A percentile compares a stretch with the other conserved stretches of the same genome.
phyloP scores from a whole-genome alignment of 2,888 invertebrate genomes.

The Ichneumoninae sp. region DNA sequence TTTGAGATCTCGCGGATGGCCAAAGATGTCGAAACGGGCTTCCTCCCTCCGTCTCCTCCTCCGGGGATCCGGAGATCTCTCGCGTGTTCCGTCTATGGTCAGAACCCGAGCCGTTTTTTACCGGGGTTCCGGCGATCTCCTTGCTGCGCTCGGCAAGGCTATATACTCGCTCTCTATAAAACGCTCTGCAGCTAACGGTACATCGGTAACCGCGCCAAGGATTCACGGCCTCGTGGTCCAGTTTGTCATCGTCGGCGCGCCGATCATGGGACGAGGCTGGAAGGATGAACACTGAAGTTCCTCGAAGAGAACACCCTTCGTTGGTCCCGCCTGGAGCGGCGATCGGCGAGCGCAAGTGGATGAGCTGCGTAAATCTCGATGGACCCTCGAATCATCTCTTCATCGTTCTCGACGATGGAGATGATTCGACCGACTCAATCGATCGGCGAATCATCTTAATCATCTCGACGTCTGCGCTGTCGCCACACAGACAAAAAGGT shows the following conservation, averaged over 20 bases:
- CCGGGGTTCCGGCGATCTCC: slow-evolving; percentile 61
- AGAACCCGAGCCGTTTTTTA: slow-evolving; percentile 59
- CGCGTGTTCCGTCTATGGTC: slow-evolving; percentile 60
- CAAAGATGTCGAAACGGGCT: slow-evolving; percentile 64
- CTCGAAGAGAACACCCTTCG: neutral
- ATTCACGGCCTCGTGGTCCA: slow-evolving; percentile 76
- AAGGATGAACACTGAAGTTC: neutral
- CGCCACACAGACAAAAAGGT: neutral
- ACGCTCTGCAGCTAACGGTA: slow-evolving; percentile 73
- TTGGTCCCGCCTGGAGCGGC: neutral
- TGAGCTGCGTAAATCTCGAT: neutral
- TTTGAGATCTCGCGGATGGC: slow-evolving; percentile 53
- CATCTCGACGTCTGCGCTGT: neutral
- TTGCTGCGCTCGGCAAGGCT: slow-evolving; percentile 27
- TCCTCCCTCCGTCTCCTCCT: slow-evolving; percentile 19
- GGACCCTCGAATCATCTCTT: neutral
- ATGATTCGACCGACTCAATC: neutral
- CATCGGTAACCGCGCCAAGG: slow-evolving; percentile 39
- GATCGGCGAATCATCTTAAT: neutral
- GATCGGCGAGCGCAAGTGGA: neutral
- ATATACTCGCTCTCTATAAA: slow-evolving; percentile 14
- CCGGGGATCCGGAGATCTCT: slow-evolving; percentile 7
- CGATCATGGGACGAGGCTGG: neutral
- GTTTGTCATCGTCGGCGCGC: slow-evolving; percentile 56
- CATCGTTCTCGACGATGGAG: neutral